Conservation (phyloP, 2,888 invertebrate genomes). For the Holacanthella duospinosa region DNA sequence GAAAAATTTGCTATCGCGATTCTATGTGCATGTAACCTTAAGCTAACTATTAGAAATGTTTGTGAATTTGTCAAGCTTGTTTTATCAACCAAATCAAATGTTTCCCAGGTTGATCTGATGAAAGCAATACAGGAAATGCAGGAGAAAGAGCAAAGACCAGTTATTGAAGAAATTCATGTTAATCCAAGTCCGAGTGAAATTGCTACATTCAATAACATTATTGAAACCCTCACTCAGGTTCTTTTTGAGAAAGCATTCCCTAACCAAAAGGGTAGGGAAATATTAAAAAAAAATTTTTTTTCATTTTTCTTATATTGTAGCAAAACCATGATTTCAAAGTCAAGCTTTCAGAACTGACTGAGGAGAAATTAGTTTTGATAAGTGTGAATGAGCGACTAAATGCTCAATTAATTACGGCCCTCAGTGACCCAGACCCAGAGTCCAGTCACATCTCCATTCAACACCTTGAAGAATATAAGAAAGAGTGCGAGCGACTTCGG, state of each 20-base stretch:
- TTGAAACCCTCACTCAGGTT: conserved; percentile 51
- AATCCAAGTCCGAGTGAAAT: conserved; percentile 51
- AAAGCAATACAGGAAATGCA: conserved; percentile 75
- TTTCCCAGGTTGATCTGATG: conserved; percentile 66
- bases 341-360: conserved; percentile 37
- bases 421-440: conserved; percentile 38
- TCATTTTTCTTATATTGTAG: conserved; percentile 13
- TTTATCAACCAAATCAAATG: too few relatives aligned
- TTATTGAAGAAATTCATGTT: background rate
- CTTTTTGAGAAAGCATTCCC: background rate
- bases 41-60: too few relatives aligned
- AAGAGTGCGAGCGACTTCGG: conserved; percentile 72
- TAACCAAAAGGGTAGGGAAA: background rate
- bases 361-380: conserved; percentile 41
- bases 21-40: too few relatives aligned
- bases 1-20: too few relatives aligned
- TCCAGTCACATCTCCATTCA: conserved; percentile 27
- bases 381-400: conserved; percentile 43
- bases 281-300: background rate
- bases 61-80: too few relatives aligned
- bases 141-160: conserved; percentile 50
- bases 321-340: conserved; percentile 30
- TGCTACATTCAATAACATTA: conserved; percentile 60
- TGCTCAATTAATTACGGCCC: conserved; percentile 42
- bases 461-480: conserved; percentile 50